Evolutionary conservation across 1,140 invertebrate species (phyloP).

Genomic region (Macrosteles quadrilineatus): DNA sequence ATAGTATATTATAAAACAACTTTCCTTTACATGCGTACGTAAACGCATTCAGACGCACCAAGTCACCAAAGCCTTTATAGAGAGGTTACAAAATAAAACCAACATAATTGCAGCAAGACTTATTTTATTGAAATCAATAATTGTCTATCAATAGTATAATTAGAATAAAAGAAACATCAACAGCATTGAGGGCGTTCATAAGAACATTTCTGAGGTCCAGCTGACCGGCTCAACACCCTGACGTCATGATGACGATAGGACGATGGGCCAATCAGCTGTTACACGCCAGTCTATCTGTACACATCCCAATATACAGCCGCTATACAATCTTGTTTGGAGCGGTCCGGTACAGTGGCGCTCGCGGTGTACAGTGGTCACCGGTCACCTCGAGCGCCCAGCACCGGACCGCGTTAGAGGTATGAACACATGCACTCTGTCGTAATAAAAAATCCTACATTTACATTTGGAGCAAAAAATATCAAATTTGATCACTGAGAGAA

Average conservation of each 20-base stretch:
- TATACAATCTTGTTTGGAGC: not conserved
- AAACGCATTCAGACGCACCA: too few relatives aligned
- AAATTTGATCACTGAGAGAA: constrained; percentile 35
- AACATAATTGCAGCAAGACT: constrained; percentile 39
- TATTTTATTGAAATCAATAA: constrained; percentile 43
- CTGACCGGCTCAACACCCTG: not conserved
- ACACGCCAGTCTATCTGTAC: not conserved
- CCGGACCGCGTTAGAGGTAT: not conserved
- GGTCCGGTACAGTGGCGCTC: too few relatives aligned
- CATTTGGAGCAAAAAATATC: constrained; percentile 34
- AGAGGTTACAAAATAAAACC: not conserved
- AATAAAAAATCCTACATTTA: constrained; percentile 31
- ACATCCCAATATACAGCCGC: constrained; percentile 14
- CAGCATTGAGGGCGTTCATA: constrained; percentile 33
- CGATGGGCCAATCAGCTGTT: not conserved
- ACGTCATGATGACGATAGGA: not conserved
- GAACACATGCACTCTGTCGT: constrained; percentile 33
- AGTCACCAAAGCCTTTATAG: too few relatives aligned
- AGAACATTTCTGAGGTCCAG: not conserved
- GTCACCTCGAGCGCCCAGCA: too few relatives aligned
- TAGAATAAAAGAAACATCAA: constrained; percentile 44
- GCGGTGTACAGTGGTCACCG: too few relatives aligned
- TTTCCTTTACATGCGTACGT: too few relatives aligned
- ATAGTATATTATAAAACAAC: too few relatives aligned
- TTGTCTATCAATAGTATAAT: constrained; percentile 43